Conservation (phyloP, 2,113 vertebrate genomes). For the Xenotilapia flavipinnis region DNA sequence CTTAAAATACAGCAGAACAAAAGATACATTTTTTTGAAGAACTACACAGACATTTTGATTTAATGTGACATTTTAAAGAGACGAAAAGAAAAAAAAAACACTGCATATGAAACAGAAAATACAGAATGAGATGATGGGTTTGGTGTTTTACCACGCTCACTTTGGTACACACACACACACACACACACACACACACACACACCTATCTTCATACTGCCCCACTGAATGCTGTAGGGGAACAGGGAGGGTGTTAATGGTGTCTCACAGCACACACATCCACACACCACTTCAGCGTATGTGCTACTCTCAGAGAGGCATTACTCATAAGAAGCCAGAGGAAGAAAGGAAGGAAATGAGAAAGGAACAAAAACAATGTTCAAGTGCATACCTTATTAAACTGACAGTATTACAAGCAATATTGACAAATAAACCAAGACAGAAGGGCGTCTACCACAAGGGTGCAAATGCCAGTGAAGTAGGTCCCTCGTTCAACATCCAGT, state of each 20-base stretch:
- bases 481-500: background rate
- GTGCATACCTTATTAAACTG: background rate
- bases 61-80: background rate
- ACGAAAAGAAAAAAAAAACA: background rate
- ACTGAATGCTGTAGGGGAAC: background rate
- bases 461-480: background rate
- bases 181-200: background rate
- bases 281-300: background rate
- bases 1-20: background rate
- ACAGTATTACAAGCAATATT: background rate
- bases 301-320: background rate
- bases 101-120: background rate
- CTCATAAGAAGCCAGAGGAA: background rate
- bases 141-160: conserved; percentile 3
- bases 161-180: background rate
- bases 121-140: background rate
- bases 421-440: background rate
- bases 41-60: background rate
- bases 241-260: conserved; percentile 34
- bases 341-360: background rate
- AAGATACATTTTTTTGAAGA: background rate
- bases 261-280: background rate
- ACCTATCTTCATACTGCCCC: background rate
- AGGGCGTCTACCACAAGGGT: background rate
- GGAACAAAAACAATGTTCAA: background rate